A percentile compares a stretch with the other conserved stretches of the same genome.
Conservation (phyloP, 2,113 vertebrate genomes). For the Centropus bengalensis region DNA sequence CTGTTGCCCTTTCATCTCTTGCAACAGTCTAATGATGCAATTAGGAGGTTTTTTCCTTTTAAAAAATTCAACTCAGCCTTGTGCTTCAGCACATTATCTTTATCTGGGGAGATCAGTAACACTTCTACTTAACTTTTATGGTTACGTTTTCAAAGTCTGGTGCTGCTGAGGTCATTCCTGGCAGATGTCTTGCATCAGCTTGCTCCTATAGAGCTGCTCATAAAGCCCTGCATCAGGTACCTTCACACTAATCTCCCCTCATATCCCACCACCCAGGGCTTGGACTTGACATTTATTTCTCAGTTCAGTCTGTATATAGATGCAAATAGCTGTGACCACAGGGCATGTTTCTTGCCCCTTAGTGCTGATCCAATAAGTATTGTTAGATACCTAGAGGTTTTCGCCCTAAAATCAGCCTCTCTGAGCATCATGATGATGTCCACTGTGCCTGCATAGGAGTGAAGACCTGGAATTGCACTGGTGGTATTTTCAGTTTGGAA, state of each 20-base stretch:
- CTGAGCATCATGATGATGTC: neutral
- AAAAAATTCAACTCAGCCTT: neutral
- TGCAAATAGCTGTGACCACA: neutral
- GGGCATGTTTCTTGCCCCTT: neutral
- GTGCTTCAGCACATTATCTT: neutral
- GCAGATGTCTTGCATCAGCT: neutral
- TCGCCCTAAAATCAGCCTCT: neutral
- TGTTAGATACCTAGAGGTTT: neutral
- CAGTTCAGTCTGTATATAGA: fast-evolving
- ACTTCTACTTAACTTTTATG: neutral
- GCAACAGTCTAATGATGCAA: neutral
- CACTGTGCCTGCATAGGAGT: neutral
- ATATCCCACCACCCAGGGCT: neutral
- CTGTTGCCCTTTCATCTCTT: neutral
- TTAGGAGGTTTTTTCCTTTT: neutral
- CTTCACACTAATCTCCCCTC: neutral
- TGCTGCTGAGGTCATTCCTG: neutral
- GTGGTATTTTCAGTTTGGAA: neutral
- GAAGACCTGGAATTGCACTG: neutral
- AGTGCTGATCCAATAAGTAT: neutral
- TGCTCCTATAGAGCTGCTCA: neutral
- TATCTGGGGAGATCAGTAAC: neutral
- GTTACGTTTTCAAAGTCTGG: neutral
- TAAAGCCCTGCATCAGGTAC: neutral
- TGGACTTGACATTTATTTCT: neutral